phyloP scores from a whole-genome alignment of 2,888 invertebrate species.

The Drosophila longiperda region DNA sequence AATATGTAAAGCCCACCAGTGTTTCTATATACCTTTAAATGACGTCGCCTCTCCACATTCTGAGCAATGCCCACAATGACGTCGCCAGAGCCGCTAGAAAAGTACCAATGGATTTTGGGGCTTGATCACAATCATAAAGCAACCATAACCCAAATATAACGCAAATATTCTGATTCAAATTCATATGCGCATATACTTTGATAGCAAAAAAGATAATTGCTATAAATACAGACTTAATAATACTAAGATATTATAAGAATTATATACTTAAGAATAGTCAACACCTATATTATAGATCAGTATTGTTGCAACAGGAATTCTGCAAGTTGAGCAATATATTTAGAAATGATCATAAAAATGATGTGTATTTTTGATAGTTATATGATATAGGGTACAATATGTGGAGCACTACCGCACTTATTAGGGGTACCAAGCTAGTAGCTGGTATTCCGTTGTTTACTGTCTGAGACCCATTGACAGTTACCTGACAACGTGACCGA shows the following conservation, averaged over 20 bases:
- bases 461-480: slow-evolving; percentile 4
- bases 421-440: background rate
- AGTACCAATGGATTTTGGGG: background rate
- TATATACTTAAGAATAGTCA: background rate
- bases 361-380: background rate
- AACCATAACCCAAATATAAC: slow-evolving; percentile 9
- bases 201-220: background rate
- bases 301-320: background rate
- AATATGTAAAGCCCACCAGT: slow-evolving; percentile 57
- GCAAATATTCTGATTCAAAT: background rate
- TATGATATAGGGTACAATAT: background rate
- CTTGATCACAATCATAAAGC: slow-evolving; percentile 14
- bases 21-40: slow-evolving; percentile 26
- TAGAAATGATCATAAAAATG: background rate
- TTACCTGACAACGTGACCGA: slow-evolving; percentile 2
- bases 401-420: slow-evolving; percentile 1
- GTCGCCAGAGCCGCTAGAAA: slow-evolving; percentile 19
- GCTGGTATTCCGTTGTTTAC: background rate
- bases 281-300: background rate
- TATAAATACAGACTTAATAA: background rate
- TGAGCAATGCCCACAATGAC: slow-evolving; percentile 46
- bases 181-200: background rate
- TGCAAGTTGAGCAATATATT: background rate
- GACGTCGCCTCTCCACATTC: slow-evolving; percentile 52
- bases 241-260: background rate